phyloP scores from a whole-genome alignment of 2,888 invertebrate species.

The Dilophus febrilis region DNA sequence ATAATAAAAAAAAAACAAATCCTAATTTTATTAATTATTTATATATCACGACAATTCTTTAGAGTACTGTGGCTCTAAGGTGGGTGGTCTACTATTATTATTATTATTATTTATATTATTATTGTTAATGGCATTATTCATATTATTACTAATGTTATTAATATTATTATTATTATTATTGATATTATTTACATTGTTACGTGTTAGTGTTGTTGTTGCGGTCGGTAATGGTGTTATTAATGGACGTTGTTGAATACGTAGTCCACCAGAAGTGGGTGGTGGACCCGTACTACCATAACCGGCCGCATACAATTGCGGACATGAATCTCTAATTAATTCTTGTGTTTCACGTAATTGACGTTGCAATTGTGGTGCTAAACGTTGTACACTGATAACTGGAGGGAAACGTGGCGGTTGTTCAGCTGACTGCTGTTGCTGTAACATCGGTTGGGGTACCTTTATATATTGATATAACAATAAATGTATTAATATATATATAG shows the following conservation, averaged over 20 bases:
- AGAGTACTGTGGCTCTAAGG: constrained; percentile 33
- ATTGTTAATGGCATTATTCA: background rate
- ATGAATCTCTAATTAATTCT: constrained; percentile 32
- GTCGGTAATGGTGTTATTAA: constrained; percentile 6
- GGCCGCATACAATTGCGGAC: constrained; percentile 29
- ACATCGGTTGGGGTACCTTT: background rate
- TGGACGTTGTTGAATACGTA: constrained; percentile 25
- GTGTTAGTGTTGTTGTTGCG: constrained; percentile 9
- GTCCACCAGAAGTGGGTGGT: too few relatives aligned
- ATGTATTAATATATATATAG: too few relatives aligned
- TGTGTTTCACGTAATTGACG: constrained; percentile 31
- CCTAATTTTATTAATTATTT: constrained; percentile 28
- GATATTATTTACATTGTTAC: too few relatives aligned
- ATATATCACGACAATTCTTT: constrained; percentile 34
- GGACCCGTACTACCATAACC: constrained; percentile 31
- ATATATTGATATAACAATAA: too few relatives aligned
- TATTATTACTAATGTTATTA: too few relatives aligned
- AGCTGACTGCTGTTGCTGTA: constrained; percentile 2
- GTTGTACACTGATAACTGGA: constrained; percentile 30
- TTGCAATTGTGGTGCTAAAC: constrained; percentile 30
- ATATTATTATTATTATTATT: too few relatives aligned
- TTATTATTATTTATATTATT: background rate
- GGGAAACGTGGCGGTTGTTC: constrained; percentile 29
- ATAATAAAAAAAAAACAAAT: too few relatives aligned
- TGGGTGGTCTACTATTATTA: constrained; percentile 27